phyloP scores from a whole-genome alignment of 2,888 invertebrate genomes.

The Psylliodes chrysocephalus region DNA sequence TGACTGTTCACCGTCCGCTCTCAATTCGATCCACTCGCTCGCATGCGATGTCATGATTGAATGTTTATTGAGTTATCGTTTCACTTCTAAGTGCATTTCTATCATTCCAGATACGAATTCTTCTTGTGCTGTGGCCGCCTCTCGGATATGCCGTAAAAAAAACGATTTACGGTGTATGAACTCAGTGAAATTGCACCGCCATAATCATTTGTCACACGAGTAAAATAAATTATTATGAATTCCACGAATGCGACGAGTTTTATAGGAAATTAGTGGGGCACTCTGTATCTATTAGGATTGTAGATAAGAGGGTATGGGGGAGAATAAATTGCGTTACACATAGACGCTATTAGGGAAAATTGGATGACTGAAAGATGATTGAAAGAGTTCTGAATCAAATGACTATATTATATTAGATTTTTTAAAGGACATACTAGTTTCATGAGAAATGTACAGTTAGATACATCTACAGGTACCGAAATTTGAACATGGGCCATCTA shows the following conservation, averaged over 20 bases:
- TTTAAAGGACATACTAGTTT: no score
- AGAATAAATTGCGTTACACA: no score
- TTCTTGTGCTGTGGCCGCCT: constrained; percentile 16
- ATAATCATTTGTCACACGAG: constrained; percentile 42
- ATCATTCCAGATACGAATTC: constrained; percentile 42
- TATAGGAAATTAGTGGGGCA: constrained; percentile 9
- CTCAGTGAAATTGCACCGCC: constrained; percentile 36
- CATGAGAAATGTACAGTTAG: no score
- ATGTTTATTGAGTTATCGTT: constrained; percentile 43
- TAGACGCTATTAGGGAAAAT: no score
- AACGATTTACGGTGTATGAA: constrained; percentile 35
- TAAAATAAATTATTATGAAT: constrained; percentile 21
- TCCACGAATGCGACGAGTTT: constrained; percentile 17
- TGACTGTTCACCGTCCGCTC: no score
- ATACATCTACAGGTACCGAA: no score
- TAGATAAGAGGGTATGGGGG: no score
- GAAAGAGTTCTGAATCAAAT: no score
- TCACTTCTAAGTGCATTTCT: constrained; percentile 41
- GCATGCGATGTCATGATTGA: constrained; percentile 30
- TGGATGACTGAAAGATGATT: no score
- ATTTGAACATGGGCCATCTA: no score
- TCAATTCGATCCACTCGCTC: background rate
- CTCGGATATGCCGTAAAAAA: constrained; percentile 24
- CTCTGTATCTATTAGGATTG: background rate
- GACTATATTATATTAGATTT: no score